Evolutionary conservation across 1,140 invertebrate genomes (phyloP), one percentile per base, ranked within the genome.

Genomic region (Aphidius gifuensis): DNA sequence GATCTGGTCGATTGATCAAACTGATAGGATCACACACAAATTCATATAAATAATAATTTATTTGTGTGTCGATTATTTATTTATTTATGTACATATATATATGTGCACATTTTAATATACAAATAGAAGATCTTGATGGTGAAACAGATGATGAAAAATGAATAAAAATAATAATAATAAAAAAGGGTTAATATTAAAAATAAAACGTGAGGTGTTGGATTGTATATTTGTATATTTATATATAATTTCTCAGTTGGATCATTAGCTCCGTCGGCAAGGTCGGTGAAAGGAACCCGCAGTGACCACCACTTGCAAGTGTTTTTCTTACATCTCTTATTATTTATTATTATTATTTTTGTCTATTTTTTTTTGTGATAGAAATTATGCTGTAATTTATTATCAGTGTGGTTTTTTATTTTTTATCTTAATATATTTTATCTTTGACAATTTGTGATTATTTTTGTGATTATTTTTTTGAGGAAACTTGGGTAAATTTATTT

Each of bases 201-300:
- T 69, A 70, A 69, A 72, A 69, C 62, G 68, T 65, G 71, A 72
- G 67, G 69, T 69, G 66, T 69, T 62, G 69, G 64, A 39, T 68
- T 70, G 55, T 16, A 60, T 48, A n/a, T n/a, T n/a, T n/a, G n/a
- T n/a, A n/a, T n/a, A n/a, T n/a, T n/a, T n/a, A n/a, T n/a, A 32
- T 32, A 32, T 32, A 32, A 32, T 32, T 16, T 32, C 43, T 39
- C 50, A 60, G 45, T 53, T 11, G 58, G 45, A 78, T 76, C 70
- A 76, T 78, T 76, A 76, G 75, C 71, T 69, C 69, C 63, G 58
- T 42, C 51, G 39, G 69, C 72, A 78, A 78, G 75, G 76, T 74
- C 74, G 70, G 76, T 78, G 78, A 78, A 78, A 78, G 75, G 76
- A 76, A 74, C 70, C 59, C 21, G 50, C 9, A n/a, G 46, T 57